phyloP scores from a whole-genome alignment of 2,113 vertebrate genomes.

The Grammomys dolichurus region DNA sequence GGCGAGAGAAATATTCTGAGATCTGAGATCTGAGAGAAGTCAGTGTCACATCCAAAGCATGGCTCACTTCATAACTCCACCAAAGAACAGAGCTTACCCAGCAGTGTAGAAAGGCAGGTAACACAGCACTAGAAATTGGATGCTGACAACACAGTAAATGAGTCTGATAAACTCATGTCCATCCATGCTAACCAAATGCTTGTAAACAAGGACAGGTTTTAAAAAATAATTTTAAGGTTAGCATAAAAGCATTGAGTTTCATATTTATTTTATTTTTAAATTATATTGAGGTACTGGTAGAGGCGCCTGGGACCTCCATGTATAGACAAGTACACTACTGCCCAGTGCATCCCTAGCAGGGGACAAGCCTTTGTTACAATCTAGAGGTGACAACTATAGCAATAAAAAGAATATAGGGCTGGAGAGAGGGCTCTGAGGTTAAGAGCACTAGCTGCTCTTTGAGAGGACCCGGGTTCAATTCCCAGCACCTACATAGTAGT shows the following conservation, averaged over 20 bases:
- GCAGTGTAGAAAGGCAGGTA: not conserved
- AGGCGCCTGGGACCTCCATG: not conserved
- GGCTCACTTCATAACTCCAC: not conserved
- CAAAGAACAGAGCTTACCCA: not conserved
- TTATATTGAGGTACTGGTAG: not conserved
- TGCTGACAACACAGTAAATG: not conserved
- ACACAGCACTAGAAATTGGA: not conserved
- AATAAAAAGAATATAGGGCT: not conserved
- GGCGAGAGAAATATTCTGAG: not conserved
- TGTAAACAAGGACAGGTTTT: not conserved
- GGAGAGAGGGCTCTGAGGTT: not conserved
- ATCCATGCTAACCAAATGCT: conserved; percentile 34
- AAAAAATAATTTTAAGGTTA: not conserved
- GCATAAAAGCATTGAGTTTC: not conserved
- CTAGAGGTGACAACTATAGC: not conserved
- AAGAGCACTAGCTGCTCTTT: not conserved
- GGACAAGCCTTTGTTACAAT: not conserved
- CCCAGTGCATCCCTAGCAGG: not conserved
- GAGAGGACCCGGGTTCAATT: not conserved
- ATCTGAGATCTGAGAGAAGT: not conserved
- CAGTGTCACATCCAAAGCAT: not conserved
- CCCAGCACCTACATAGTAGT: not conserved
- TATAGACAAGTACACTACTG: too few species aligned
- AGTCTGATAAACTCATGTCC: not conserved
- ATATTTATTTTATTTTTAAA: not conserved